A percentile compares a stretch with the other conserved stretches of the same genome.
Conservation (phyloP, 2,888 invertebrate genomes). For the Ectropis crepuscularia region DNA sequence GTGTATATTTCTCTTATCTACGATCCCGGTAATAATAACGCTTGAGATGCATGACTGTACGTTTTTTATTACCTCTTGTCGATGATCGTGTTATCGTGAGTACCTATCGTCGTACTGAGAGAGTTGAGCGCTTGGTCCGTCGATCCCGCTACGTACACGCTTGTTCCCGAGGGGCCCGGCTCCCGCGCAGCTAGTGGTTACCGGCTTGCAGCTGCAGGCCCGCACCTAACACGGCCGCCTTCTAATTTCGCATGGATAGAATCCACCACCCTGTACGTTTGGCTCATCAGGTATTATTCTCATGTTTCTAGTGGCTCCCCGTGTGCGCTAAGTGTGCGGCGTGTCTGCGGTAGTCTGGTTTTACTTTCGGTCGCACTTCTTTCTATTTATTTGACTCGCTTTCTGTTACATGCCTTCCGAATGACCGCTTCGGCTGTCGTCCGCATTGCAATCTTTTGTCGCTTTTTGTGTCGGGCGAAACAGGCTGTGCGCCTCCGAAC, state of each 20-base stretch:
- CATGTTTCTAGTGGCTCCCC: slow-evolving; percentile 80
- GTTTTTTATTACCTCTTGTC: slow-evolving; percentile 87
- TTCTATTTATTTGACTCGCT: slow-evolving; percentile 82
- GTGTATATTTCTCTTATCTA: slow-evolving; percentile 84
- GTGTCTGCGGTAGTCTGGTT: slow-evolving; percentile 70
- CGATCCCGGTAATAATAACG: slow-evolving; percentile 94
- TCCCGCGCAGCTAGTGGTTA: slow-evolving; percentile 80
- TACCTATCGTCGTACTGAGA: slow-evolving; percentile 78
- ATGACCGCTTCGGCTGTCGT: slow-evolving; percentile 83
- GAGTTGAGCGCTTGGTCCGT: slow-evolving; percentile 82
- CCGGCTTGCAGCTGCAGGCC: slow-evolving; percentile 80
- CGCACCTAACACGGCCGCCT: slow-evolving; percentile 83
- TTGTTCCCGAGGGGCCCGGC: slow-evolving; percentile 79
- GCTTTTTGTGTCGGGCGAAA: slow-evolving; percentile 80
- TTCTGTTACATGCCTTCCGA: slow-evolving; percentile 85
- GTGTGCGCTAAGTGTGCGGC: slow-evolving; percentile 81
- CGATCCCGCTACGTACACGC: slow-evolving; percentile 84
- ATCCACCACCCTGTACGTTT: slow-evolving; percentile 83
- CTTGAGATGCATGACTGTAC: slow-evolving; percentile 94
- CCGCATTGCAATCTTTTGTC: slow-evolving; percentile 80
- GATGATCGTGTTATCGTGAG: slow-evolving; percentile 77
- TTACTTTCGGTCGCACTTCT: slow-evolving; percentile 75
- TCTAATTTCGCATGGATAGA: slow-evolving; percentile 84
- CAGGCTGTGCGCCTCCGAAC: slow-evolving; percentile 92
- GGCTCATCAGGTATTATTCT: slow-evolving; percentile 84